These are phyloP conservation scores for Lutjanus argentimaculatus DNA, from an alignment of 2,797 vertebrate species.

Conservation along the genomic window DNA sequence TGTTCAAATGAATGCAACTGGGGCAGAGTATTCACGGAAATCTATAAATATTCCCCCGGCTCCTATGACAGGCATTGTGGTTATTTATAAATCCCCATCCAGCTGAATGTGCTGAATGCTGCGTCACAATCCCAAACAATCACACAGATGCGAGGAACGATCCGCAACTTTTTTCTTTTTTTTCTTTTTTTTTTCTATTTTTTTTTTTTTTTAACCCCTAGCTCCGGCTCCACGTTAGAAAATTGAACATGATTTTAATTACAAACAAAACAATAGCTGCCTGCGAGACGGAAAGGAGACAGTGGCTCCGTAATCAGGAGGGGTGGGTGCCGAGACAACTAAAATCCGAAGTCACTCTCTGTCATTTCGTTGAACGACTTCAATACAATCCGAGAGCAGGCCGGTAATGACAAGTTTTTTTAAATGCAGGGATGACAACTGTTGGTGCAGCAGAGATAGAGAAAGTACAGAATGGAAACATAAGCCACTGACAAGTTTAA, in stretches of 20 bases:
- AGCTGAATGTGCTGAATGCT: slow-evolving; percentile 56
- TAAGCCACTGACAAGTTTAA: slow-evolving; percentile 56
- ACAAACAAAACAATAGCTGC: slow-evolving; percentile 65
- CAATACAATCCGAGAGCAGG: slow-evolving; percentile 28
- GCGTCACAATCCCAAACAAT: slow-evolving; percentile 69
- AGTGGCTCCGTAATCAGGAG: slow-evolving; percentile 34
- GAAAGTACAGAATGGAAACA: slow-evolving; percentile 55
- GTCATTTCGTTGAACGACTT: slow-evolving; percentile 39
- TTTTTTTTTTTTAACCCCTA: background rate
- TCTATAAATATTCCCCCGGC: slow-evolving; percentile 68
- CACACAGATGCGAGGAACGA: slow-evolving; percentile 57
- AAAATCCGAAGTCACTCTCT: slow-evolving; percentile 34
- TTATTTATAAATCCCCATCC: slow-evolving; percentile 68
- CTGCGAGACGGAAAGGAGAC: slow-evolving; percentile 34
- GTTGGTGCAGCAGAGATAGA: slow-evolving; percentile 41
- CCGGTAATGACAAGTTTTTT: slow-evolving; percentile 37
- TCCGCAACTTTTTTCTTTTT: slow-evolving; percentile 26
- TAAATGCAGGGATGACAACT: slow-evolving; percentile 25
- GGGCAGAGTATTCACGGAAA: slow-evolving; percentile 63
- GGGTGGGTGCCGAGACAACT: slow-evolving; percentile 26
- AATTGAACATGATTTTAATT: slow-evolving; percentile 75
- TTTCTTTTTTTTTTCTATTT: slow-evolving; percentile 1
- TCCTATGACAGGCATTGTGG: slow-evolving; percentile 61
- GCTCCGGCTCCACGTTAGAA: slow-evolving; percentile 33
- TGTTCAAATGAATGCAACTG: slow-evolving; percentile 59